phyloP scores from a whole-genome alignment of 2,113 vertebrate genomes.

The Piprites chloris region DNA sequence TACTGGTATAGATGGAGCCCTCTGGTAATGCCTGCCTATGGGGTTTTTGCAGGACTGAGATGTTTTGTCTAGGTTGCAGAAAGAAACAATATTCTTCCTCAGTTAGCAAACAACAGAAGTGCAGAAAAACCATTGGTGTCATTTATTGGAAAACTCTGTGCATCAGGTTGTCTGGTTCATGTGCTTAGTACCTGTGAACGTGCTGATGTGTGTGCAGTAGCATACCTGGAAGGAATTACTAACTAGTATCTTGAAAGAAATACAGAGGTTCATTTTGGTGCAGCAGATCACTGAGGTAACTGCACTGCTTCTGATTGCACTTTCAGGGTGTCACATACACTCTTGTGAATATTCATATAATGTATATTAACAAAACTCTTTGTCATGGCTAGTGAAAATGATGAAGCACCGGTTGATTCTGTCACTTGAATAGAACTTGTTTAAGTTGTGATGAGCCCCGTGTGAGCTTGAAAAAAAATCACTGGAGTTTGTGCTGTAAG shows the following conservation, averaged over 20 bases:
- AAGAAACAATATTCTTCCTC: neutral
- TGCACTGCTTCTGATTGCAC: neutral
- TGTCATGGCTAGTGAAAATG: neutral
- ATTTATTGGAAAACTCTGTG: accelerated
- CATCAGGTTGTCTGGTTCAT: neutral
- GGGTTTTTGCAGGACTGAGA: neutral
- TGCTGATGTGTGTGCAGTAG: neutral
- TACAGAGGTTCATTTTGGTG: neutral
- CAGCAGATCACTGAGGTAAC: neutral
- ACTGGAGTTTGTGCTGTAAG: neutral
- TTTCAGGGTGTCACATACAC: neutral
- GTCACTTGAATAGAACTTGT: neutral
- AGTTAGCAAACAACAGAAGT: neutral
- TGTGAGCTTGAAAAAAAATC: neutral
- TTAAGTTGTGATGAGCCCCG: neutral
- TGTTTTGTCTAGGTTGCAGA: neutral
- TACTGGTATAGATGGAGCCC: neutral
- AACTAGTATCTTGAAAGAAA: neutral
- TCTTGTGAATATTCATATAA: neutral
- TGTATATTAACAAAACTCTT: neutral
- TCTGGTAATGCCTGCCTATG: neutral
- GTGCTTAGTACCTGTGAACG: neutral
- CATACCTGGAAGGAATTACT: neutral
- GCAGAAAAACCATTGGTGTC: neutral
- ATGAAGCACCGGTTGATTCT: neutral